Percentiles rank a stretch among this genome's conserved stretches.
phyloP scores from a whole-genome alignment of 2,888 invertebrate species.

The Agrochola circellaris region DNA sequence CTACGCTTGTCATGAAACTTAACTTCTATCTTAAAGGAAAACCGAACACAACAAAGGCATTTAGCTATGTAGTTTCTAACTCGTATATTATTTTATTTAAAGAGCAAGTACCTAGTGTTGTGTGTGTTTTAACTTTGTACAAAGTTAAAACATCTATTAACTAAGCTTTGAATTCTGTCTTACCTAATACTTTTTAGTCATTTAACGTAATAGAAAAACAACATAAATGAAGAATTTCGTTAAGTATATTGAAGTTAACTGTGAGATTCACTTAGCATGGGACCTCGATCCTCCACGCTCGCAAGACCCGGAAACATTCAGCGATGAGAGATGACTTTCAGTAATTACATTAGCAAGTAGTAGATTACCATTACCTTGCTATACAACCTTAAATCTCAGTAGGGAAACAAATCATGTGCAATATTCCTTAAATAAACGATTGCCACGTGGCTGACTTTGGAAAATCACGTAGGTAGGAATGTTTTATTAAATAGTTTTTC shows the following conservation, averaged over 20 bases:
- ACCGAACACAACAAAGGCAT: not conserved
- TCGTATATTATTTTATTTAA: not conserved
- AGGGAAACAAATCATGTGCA: not conserved
- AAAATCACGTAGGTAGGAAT: not conserved
- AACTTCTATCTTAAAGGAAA: not conserved
- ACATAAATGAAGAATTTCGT: not conserved
- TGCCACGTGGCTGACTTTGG: not conserved
- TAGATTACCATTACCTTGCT: not conserved
- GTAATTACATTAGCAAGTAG: slow-evolving; percentile 28
- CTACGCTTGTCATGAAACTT: not conserved
- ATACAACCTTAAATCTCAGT: not conserved
- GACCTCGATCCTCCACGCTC: not conserved
- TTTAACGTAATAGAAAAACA: not conserved
- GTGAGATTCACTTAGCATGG: slow-evolving; percentile 2
- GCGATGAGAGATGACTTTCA: slow-evolving; percentile 18
- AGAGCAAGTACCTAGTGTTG: not conserved
- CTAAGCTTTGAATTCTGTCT: not conserved
- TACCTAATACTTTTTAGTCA: not conserved
- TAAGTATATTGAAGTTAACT: not conserved
- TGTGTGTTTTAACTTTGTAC: not conserved
- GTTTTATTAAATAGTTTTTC: too few species aligned
- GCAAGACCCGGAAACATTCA: slow-evolving; percentile 22
- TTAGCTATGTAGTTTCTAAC: not conserved
- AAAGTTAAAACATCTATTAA: not conserved
- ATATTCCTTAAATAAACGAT: not conserved